Evolutionary conservation across 2,888 invertebrate species (phyloP).

Genomic region (Drosophila testacea): DNA sequence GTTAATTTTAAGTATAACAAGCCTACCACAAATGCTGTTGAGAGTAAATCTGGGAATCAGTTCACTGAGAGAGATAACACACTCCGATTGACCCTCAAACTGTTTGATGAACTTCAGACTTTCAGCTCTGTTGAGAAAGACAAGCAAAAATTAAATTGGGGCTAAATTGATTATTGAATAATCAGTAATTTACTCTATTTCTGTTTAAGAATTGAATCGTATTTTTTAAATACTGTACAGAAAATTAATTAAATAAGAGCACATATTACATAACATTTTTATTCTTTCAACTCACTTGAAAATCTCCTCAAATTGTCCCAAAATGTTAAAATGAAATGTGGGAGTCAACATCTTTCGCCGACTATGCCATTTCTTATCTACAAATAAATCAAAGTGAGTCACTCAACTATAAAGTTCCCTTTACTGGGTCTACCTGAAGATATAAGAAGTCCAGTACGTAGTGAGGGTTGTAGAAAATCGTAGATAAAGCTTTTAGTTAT

Average conservation of each 20-base stretch:
- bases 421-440: constrained; percentile 60
- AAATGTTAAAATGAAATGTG: constrained; percentile 82
- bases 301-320: constrained; percentile 76
- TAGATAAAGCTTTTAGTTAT: constrained; percentile 74
- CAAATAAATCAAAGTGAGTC: not conserved
- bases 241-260: too few species aligned
- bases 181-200: too few species aligned
- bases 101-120: constrained; percentile 73
- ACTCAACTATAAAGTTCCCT: too few species aligned
- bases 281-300: constrained; percentile 67
- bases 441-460: constrained; percentile 73
- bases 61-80: constrained; percentile 63
- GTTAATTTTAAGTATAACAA: not conserved
- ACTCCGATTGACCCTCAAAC: constrained; percentile 47
- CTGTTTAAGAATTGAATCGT: too few species aligned
- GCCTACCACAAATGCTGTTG: constrained; percentile 78
- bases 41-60: constrained; percentile 79
- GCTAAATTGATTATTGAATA: too few species aligned
- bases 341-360: constrained; percentile 80
- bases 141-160: too few species aligned
- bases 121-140: constrained; percentile 60
- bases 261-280: too few species aligned
- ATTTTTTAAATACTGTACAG: too few species aligned
- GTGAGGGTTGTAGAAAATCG: constrained; percentile 71
- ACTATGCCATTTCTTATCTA: constrained; percentile 79